phyloP scores from a whole-genome alignment of 2,113 vertebrate genomes.

The Paradoxurus hermaphroditus region DNA sequence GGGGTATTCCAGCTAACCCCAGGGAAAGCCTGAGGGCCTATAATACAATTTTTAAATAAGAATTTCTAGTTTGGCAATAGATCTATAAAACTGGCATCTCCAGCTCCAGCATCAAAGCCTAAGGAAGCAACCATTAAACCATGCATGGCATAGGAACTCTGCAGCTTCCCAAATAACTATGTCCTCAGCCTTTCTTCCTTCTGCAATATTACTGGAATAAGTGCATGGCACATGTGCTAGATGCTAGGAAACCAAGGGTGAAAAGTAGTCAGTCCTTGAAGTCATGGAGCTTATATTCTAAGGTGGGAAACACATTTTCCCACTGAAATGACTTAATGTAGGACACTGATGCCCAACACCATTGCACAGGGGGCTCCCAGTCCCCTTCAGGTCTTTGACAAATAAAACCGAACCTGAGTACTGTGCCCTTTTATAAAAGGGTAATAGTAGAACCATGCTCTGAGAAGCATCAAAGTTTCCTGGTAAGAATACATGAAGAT shows the following conservation, averaged over 20 bases:
- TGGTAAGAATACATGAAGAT: neutral
- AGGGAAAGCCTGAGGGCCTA: neutral
- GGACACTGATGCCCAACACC: neutral
- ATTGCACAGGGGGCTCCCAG: neutral
- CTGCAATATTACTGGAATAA: neutral
- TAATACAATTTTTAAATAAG: neutral
- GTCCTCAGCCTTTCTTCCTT: neutral
- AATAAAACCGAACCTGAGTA: neutral
- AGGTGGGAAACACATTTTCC: neutral
- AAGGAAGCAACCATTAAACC: neutral
- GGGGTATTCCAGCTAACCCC: neutral
- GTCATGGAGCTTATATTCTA: neutral
- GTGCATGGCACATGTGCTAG: neutral
- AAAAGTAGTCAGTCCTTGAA: neutral
- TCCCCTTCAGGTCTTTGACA: neutral
- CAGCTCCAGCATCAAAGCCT: neutral
- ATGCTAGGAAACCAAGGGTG: neutral
- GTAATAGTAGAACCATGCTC: neutral
- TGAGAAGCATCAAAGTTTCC: neutral
- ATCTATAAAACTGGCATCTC: neutral
- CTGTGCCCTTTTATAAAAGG: neutral
- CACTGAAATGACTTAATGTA: neutral
- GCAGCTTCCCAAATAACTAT: neutral
- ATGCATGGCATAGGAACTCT: neutral
- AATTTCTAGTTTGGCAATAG: neutral